A percentile compares a stretch with the other conserved stretches of the same genome.
Evolutionary conservation across 2,888 invertebrate genomes (phyloP).

Genomic region (Tyria jacobaeae): DNA sequence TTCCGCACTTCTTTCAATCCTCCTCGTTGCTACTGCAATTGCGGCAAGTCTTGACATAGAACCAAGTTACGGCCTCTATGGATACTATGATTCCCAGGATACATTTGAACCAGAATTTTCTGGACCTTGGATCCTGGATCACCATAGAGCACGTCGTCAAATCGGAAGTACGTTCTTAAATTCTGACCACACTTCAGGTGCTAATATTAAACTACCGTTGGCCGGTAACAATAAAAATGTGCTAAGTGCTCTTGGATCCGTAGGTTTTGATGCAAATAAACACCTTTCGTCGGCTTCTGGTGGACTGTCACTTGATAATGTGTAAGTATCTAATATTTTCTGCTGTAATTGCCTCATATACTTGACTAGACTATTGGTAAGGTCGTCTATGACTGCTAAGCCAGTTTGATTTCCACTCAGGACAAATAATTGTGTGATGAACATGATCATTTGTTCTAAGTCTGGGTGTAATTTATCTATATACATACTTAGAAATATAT

Average conservation of each 20-base stretch:
- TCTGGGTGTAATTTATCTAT: too few relatives aligned
- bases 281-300: constrained; percentile 49
- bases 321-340: constrained; percentile 50
- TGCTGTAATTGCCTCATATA: neutral
- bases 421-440: too few relatives aligned
- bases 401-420: too few relatives aligned
- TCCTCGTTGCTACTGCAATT: constrained; percentile 19
- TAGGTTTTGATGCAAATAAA: constrained; percentile 38
- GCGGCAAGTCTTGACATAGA: constrained; percentile 18
- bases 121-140: neutral
- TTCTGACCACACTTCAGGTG: constrained; percentile 49
- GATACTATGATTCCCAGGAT: neutral
- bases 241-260: constrained; percentile 56
- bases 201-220: constrained; percentile 52
- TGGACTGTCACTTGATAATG: constrained; percentile 62
- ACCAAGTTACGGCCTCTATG: neutral
- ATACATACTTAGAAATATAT: too few relatives aligned
- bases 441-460: too few relatives aligned
- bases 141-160: constrained; percentile 45
- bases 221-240: constrained; percentile 51
- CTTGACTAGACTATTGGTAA: too few relatives aligned
- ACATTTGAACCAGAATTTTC: neutral
- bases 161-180: constrained; percentile 46
- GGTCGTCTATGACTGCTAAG: too few relatives aligned
- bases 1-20: constrained; percentile 19